These are phyloP conservation scores for Cyclargus thomasi DNA, from an alignment of 1,140 invertebrate species.

Conservation along the genomic window DNA sequence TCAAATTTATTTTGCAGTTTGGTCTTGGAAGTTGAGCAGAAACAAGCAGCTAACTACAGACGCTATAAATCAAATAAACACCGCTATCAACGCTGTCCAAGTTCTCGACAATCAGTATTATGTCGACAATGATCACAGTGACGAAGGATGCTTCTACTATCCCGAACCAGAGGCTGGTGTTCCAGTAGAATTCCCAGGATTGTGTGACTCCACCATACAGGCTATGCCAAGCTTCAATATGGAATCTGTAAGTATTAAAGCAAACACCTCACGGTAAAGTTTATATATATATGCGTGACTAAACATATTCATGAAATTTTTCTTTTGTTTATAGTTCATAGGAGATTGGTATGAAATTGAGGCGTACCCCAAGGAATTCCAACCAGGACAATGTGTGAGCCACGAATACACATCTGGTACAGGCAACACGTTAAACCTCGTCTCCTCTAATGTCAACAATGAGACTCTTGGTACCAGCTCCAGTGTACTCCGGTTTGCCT, in stretches of 20 bases:
- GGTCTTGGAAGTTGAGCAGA: slow-evolving; percentile 51
- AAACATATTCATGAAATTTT: not conserved
- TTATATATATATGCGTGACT: too few relatives aligned
- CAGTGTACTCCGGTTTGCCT: slow-evolving; percentile 29
- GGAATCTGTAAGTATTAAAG: slow-evolving; percentile 28
- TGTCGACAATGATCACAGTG: slow-evolving; percentile 33
- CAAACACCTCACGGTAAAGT: not conserved
- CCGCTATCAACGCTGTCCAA: slow-evolving; percentile 31
- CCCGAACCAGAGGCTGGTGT: slow-evolving; percentile 42
- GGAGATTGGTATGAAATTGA: slow-evolving; percentile 46
- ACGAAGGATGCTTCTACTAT: slow-evolving; percentile 52
- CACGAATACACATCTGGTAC: slow-evolving; percentile 35
- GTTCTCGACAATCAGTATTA: slow-evolving; percentile 47
- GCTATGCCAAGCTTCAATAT: slow-evolving; percentile 44
- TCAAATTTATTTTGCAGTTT: slow-evolving; percentile 31
- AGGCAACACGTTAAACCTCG: slow-evolving; percentile 29
- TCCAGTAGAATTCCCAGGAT: slow-evolving; percentile 51
- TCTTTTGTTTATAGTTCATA: not conserved
- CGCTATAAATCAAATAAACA: slow-evolving; percentile 37
- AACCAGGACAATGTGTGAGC: slow-evolving; percentile 47
- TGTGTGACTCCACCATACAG: slow-evolving; percentile 43
- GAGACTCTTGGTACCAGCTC: slow-evolving; percentile 28
- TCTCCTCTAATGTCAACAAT: slow-evolving; percentile 35
- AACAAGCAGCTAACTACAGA: slow-evolving; percentile 30
- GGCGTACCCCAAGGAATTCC: slow-evolving; percentile 46